Base-by-base conservation (phyloP, 2,113 vertebrate species). In the Eleginops maclovinus region DNA sequence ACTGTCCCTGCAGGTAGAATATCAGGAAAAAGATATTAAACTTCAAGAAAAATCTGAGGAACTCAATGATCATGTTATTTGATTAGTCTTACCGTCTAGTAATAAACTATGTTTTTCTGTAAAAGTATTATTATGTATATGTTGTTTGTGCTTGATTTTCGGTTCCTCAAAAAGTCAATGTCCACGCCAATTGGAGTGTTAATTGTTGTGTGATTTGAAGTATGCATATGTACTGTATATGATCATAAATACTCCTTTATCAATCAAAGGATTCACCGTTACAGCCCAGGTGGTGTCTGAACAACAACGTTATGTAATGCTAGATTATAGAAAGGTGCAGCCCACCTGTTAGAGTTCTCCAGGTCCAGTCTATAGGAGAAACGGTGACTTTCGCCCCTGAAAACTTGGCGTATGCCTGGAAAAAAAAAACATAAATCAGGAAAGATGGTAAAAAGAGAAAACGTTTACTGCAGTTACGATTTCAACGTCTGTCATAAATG, bases 391-490 rank as follows among this genome's bases (percentile, higher is more conserved):
- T 95, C 81, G 97, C 97, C 24, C 96, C 96, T 72, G 95, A 94
- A 95, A 99, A 99, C 72, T 95, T 99, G 70, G 95, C 95, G 19
- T 99, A 99, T 21, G 97, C 96, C 98, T 99, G 90, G 66, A 96
- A 94, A 4, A 91, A 67, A 84, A 36, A 65, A 2, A 4, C 7
- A 47, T 12, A 70, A 68, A 14, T 62, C 8, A 74, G 24, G 5
- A 47, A 24, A 72, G 43, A 4, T 13, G 64, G 55, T 53, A 75
- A 56, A 50, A 10, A 53, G 28, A 63, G 11, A 60, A 16, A 11
- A 41, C 19, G 9, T 36, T 40, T 3, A 17, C 1, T 43, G 14
- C 4, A 49, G 55, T 56, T 15, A 54, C 28, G 14, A 47, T 44
- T 53, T 17, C 66, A 72, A 64, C 22, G 24, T 51, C 16, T 19